These are phyloP conservation scores for Reticulitermes lucifugus DNA, from an alignment of 2,888 invertebrate genomes.

Conservation along the genomic window DNA sequence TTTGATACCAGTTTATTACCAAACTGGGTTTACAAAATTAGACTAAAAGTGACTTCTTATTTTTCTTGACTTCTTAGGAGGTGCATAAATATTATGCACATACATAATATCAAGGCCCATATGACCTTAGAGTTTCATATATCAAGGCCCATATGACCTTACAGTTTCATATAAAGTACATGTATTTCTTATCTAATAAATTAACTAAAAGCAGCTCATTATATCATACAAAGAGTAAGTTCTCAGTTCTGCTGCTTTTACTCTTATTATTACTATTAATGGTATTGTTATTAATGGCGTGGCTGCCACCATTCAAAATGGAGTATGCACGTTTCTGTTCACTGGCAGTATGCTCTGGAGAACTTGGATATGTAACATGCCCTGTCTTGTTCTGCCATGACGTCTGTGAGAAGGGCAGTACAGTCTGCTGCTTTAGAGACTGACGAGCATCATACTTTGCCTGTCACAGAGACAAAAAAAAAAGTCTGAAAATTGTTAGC, in stretches of 20 bases:
- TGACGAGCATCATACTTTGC: slow-evolving; percentile 78
- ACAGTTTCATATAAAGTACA: background rate
- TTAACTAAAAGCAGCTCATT: background rate
- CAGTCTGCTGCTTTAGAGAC: slow-evolving; percentile 65
- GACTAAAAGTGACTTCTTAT: background rate
- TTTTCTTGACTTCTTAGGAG: background rate
- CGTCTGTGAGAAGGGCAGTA: slow-evolving; percentile 66
- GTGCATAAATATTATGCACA: slow-evolving; percentile 40
- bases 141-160: slow-evolving; percentile 13
- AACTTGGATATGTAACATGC: slow-evolving; percentile 39
- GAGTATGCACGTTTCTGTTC: slow-evolving; percentile 1
- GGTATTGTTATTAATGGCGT: background rate
- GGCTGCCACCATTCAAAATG: background rate
- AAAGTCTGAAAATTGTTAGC: too few relatives aligned
- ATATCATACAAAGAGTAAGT: slow-evolving; percentile 36
- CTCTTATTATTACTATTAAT: slow-evolving; percentile 8
- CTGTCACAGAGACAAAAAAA: slow-evolving; percentile 60
- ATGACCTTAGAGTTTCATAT: slow-evolving; percentile 9
- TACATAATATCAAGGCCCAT: background rate
- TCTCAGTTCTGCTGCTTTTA: slow-evolving; percentile 19
- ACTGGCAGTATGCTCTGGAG: slow-evolving; percentile 33
- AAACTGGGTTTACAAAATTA: too few relatives aligned
- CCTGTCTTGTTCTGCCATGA: slow-evolving; percentile 50
- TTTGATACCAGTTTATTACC: too few relatives aligned
- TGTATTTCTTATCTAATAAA: background rate